Percentiles rank a stretch among this genome's conserved stretches.
phyloP scores from a whole-genome alignment of 2,888 invertebrate species.

The Stenodema calcarata region DNA sequence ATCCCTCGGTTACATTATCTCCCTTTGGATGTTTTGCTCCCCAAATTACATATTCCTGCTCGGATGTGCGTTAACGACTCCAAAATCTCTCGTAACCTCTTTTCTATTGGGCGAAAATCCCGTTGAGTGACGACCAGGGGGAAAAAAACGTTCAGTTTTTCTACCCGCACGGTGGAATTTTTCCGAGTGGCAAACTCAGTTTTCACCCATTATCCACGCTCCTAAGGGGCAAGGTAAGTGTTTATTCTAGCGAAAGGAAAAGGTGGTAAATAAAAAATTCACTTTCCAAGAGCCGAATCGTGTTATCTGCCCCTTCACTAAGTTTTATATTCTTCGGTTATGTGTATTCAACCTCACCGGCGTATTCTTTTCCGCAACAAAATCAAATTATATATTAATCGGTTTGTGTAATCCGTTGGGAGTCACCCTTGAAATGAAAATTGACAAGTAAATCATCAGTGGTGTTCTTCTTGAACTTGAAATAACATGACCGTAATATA shows the following conservation, averaged over 20 bases:
- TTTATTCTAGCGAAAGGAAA: not conserved
- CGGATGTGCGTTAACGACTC: not conserved
- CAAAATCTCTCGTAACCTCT: not conserved
- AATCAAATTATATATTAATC: no score
- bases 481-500: no score
- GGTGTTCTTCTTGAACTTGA: no score
- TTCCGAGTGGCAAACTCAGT: not conserved
- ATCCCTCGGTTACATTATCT: not conserved
- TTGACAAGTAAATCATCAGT: no score
- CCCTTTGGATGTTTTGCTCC: not conserved
- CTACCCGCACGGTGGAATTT: not conserved
- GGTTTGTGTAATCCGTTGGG: no score
- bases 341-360: no score
- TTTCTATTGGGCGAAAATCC: not conserved
- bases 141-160: not conserved
- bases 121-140: not conserved
- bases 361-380: no score
- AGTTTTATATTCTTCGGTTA: no score
- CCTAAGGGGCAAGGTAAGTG: not conserved
- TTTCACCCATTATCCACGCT: not conserved
- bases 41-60: constrained; percentile 3
- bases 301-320: not conserved
- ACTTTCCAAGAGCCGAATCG: not conserved
- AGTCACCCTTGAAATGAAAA: no score
- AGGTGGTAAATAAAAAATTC: not conserved